Evolutionary conservation across 2,888 invertebrate species (phyloP), one percentile per base, ranked within the genome.

Genomic region (Ochropacha duplaris): DNA sequence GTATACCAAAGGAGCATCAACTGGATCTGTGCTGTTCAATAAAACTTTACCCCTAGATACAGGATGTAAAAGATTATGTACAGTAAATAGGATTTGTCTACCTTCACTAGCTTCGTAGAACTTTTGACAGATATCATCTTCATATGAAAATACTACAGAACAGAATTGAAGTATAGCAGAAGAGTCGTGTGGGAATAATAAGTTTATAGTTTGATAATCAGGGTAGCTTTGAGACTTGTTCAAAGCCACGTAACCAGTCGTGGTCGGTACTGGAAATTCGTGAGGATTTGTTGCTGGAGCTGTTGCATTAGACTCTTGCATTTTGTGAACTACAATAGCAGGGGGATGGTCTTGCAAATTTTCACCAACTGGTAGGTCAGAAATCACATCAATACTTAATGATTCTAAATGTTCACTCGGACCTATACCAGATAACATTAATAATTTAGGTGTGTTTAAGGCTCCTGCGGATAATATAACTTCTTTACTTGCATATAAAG

Each of bases 371-470:
- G 83, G 76, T 3, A 81, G 69, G 57, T 89, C 78, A 12, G 76
- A 63, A 6, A 87, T 55, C 0, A 84, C 69, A 0, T 70, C 51
- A n/a, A 89, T 87, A 0, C 73, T 76, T 19, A 81, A 65, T 2
- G 69, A 59, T 4, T 57, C 50, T 0, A 88, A 59, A 34, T 86
- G 78, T 0, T 74, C 59, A 22, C 61, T 71, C 0, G 88, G 88
- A 1, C 90, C 90, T 1, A 90, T 71, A 0, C 90, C 90, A 0
- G 90, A 90, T 0, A 90, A 69, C 76, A 88, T 81, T 1, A 91
- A 68, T 0, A 91, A 66, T 58, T 87, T 81, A 0, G 90, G 85
- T 0, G 87, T 82, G 60, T 88, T 86, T 19, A 91, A 76, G 11
- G 81, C 65, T 2, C 88, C 90, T 0, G 84, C 87, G 0, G 86